Evolutionary conservation across 1,140 invertebrate genomes (phyloP).

Genomic region (Heterodera carotae): DNA sequence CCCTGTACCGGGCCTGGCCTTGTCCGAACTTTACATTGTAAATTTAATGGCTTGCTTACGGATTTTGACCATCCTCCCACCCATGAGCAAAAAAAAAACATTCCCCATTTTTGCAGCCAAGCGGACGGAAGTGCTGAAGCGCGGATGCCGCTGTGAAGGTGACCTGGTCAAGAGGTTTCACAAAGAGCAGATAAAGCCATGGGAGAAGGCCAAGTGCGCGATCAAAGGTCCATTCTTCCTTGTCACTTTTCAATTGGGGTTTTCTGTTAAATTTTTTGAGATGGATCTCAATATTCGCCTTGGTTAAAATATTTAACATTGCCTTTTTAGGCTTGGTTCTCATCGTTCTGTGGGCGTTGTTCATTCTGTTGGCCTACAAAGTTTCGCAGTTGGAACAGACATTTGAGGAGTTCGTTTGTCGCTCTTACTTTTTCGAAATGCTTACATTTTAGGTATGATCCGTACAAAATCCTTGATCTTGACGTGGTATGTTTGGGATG

Average conservation of each 20-base stretch:
- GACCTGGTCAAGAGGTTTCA: constrained; percentile 82
- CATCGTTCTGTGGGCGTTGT: constrained; percentile 81
- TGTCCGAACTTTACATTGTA: too few relatives aligned
- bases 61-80: too few relatives aligned
- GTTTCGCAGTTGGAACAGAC: constrained; percentile 96
- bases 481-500: constrained; percentile 71
- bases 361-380: constrained; percentile 87
- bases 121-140: constrained; percentile 50
- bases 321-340: constrained; percentile 54
- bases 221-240: constrained; percentile 60
- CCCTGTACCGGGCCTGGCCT: too few relatives aligned
- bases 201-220: constrained; percentile 77
- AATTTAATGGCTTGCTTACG: too few relatives aligned
- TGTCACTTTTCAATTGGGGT: too few relatives aligned
- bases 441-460: constrained; percentile 76
- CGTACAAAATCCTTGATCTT: constrained; percentile 90
- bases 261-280: too few relatives aligned
- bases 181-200: constrained; percentile 80
- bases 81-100: too few relatives aligned
- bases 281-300: too few relatives aligned
- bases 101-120: constrained; percentile 51
- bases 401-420: constrained; percentile 75
- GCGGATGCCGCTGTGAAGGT: constrained; percentile 77
- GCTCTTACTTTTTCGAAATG: background rate
- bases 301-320: too few relatives aligned